Base-by-base conservation (phyloP, 1,140 invertebrate species). In the Pseudobourletiella spinata region DNA sequence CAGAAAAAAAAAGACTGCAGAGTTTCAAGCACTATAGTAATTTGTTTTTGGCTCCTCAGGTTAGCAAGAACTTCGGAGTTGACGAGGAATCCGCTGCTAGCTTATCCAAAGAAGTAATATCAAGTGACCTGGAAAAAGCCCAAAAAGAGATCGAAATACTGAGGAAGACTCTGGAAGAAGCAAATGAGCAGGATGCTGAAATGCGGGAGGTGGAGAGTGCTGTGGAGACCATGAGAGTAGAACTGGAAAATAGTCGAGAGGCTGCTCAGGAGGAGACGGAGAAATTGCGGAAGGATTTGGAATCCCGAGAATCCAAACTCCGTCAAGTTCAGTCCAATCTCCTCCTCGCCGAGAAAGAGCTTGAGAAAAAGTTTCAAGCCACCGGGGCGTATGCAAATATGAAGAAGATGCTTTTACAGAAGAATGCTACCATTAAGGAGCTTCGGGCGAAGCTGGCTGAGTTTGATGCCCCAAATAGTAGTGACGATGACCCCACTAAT, bases 351-450 rank as follows among this genome's bases (percentile, higher is more conserved):
- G 74, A 77, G 66, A 74, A 75, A 79, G 82, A 83, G 72, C 71
- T 83, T 42, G 81, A 83, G 63, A 79, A 78, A 71, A 83, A 83
- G 72, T 79, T 80, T 63, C 79, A 77, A 68, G 76, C 80, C 70
- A 83, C 82, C 20, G 74, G 74, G 26, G 80, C 80, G 32, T 83
- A 81, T 65, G 77, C 75, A 61, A 84, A 83, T 69, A 76, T 84
- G 74, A 83, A 83, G 68, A 78, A 78, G 65, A 83, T 84, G 72
- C 71, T 84, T 28, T 61, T 66, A 1, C 74, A 75, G 51, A 78
- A 78, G 61, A 78, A 77, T 66, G 71, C 72, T 15, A 72, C 73
- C 59, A 74, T 78, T 24, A 76, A 74, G 62, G 61, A 71, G 28
- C 60, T 74, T 15, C 67, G 77, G 30, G 74, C 72, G 29, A 77